phyloP scores from a whole-genome alignment of 2,797 vertebrate genomes.

The Atherinosoma microstoma region DNA sequence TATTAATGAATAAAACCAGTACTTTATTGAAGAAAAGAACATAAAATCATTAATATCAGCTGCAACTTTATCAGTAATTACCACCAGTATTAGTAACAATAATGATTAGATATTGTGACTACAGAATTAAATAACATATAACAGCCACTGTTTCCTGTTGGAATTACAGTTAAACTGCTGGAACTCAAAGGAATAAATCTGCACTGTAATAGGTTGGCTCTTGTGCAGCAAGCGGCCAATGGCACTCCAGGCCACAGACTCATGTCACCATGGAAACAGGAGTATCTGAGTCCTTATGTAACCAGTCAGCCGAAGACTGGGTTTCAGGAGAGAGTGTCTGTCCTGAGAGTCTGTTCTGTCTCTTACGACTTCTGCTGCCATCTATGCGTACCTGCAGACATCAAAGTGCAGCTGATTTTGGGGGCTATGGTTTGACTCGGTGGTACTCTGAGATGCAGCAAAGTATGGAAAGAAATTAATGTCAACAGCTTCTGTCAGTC shows the following conservation, averaged over 20 bases:
- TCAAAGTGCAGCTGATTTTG: conserved; percentile 25
- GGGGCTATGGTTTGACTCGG: background rate
- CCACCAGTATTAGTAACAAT: background rate
- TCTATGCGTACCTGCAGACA: conserved; percentile 18
- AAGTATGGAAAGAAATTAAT: background rate
- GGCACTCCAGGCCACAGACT: conserved; percentile 23
- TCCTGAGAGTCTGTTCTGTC: conserved; percentile 39
- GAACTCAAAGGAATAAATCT: conserved; percentile 21
- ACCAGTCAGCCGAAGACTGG: conserved; percentile 25
- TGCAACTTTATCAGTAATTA: background rate
- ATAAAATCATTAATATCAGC: background rate
- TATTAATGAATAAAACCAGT: background rate
- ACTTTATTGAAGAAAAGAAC: background rate
- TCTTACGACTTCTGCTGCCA: conserved; percentile 33
- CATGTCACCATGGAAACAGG: conserved; percentile 73
- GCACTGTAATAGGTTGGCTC: conserved; percentile 43
- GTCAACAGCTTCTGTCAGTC: background rate
- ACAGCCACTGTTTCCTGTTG: conserved; percentile 7
- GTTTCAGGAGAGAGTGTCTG: conserved; percentile 44
- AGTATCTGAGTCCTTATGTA: conserved; percentile 52
- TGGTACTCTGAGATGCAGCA: background rate
- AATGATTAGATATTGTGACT: background rate
- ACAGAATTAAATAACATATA: background rate
- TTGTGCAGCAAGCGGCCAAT: conserved; percentile 56
- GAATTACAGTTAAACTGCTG: conserved; percentile 24